Evolutionary conservation across 2,113 vertebrate genomes (phyloP).

Genomic region (Myrmecobius fasciatus): DNA sequence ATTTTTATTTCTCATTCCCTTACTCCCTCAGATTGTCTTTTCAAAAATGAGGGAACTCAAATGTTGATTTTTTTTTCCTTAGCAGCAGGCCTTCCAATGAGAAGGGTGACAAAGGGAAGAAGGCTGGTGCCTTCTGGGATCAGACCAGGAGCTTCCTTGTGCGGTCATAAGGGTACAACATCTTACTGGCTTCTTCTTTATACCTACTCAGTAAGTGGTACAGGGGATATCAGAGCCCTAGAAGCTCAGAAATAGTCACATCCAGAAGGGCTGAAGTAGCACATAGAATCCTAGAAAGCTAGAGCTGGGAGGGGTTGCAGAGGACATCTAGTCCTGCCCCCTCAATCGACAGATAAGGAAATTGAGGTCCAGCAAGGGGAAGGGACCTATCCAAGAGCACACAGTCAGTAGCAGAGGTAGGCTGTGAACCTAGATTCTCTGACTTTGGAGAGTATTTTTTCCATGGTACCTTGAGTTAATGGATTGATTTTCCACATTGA

Average conservation of each 20-base stretch:
- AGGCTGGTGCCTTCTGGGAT: neutral
- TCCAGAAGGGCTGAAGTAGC: neutral
- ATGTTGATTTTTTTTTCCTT: neutral
- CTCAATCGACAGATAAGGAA: neutral
- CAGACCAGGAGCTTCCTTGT: neutral
- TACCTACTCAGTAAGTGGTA: neutral
- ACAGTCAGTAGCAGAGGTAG: constrained; percentile 7
- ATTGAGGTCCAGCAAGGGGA: neutral
- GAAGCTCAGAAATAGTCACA: neutral
- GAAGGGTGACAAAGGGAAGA: neutral
- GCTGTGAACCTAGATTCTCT: constrained; percentile 1
- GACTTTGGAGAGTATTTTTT: neutral
- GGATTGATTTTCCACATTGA: neutral
- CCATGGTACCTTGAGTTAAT: neutral
- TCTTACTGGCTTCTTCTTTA: neutral
- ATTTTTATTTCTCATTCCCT: neutral
- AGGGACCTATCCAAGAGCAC: neutral
- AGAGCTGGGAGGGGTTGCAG: neutral
- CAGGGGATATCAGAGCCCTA: neutral
- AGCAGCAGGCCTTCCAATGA: neutral
- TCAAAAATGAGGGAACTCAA: neutral
- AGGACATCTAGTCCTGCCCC: neutral
- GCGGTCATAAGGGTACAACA: neutral
- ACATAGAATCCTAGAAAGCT: neutral
- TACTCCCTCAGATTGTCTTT: neutral